These are phyloP conservation scores for Drosophila maculinotata DNA, from an alignment of 2,888 invertebrate genomes.

Conservation along the genomic window DNA sequence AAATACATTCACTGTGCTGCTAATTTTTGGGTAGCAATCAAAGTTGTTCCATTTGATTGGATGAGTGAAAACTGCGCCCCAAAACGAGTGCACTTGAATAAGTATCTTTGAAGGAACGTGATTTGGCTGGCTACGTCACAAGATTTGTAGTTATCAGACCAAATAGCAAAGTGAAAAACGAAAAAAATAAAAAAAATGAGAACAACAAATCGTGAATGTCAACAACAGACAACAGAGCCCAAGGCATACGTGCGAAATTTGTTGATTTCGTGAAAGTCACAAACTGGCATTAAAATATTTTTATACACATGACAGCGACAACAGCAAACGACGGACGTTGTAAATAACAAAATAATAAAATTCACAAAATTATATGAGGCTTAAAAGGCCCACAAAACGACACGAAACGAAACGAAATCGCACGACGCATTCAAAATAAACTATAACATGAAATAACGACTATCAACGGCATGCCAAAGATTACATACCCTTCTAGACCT, in stretches of 20 bases:
- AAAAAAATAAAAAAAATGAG: too few species aligned
- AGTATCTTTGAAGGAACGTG: neutral
- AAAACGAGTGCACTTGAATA: constrained; percentile 13
- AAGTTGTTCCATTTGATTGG: constrained; percentile 41
- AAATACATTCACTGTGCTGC: constrained; percentile 53
- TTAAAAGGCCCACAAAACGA: constrained; percentile 58
- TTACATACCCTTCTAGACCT: too few species aligned
- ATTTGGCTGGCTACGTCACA: constrained; percentile 40
- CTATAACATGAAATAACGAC: too few species aligned
- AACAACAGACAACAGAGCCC: constrained; percentile 35
- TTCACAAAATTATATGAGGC: constrained; percentile 62
- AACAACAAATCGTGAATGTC: constrained; percentile 43
- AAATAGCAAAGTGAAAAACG: constrained; percentile 39
- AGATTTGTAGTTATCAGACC: constrained; percentile 51
- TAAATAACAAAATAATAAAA: constrained; percentile 74
- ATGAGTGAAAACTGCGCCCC: neutral
- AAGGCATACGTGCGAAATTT: constrained; percentile 65
- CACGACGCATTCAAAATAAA: constrained; percentile 38
- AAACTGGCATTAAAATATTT: constrained; percentile 65
- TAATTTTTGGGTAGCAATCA: constrained; percentile 50
- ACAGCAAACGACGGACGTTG: constrained; percentile 36
- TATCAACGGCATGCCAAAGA: too few species aligned
- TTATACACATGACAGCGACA: constrained; percentile 43
- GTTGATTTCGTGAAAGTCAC: constrained; percentile 70
- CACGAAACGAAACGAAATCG: constrained; percentile 18